A percentile compares a stretch with the other conserved stretches of the same genome.
Evolutionary conservation across 2,113 vertebrate species (phyloP).

Genomic region (Sturnira hondurensis): DNA sequence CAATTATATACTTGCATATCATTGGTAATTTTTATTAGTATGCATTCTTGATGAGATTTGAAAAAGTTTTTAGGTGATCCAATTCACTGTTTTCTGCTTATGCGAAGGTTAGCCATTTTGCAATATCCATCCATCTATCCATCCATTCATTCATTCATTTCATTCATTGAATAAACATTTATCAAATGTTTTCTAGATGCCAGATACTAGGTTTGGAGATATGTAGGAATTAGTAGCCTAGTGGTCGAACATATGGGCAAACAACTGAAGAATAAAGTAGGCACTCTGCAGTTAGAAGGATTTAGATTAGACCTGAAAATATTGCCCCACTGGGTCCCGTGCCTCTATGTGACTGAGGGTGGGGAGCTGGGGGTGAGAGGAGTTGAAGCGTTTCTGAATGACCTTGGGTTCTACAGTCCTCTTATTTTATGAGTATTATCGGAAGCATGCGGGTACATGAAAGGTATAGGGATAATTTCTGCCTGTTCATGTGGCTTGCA

Average conservation of each 20-base stretch:
- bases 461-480: not conserved
- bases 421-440: not conserved
- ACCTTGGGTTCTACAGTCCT: not conserved
- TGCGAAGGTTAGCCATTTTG: not conserved
- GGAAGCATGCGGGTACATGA: not conserved
- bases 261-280: not conserved
- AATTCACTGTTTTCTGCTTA: not conserved
- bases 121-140: not conserved
- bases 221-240: not conserved
- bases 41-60: not conserved
- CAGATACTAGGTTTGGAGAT: not conserved
- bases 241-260: not conserved
- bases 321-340: not conserved
- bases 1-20: not conserved
- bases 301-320: not conserved
- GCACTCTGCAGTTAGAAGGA: not conserved
- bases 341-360: not conserved
- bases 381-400: not conserved
- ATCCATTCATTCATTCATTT: not conserved
- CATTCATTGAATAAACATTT: not conserved
- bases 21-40: not conserved
- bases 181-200: not conserved
- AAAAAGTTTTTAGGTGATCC: not conserved
- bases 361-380: not conserved
- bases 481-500: not conserved